Conservation (phyloP, 2,888 invertebrate species). For the Antitype chi region DNA sequence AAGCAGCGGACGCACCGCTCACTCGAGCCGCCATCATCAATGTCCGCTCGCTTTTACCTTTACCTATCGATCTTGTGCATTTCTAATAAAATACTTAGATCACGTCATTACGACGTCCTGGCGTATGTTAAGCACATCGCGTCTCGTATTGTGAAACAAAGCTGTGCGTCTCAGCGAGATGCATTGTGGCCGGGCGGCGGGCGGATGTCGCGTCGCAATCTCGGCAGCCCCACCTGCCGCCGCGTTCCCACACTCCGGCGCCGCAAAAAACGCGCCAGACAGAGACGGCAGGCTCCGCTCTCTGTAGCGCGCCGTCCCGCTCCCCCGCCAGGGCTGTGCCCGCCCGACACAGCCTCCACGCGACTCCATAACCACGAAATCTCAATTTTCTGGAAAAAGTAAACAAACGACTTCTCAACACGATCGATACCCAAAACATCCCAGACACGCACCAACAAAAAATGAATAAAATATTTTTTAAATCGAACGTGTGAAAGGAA, state of each 20-base stretch:
- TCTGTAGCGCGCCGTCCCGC: conserved; percentile 80
- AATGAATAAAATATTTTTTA: conserved; percentile 37
- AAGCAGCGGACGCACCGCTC: conserved; percentile 68
- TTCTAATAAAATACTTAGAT: conserved; percentile 77
- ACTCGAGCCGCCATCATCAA: conserved; percentile 37
- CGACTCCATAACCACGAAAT: conserved; percentile 81
- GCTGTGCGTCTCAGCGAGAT: conserved; percentile 81
- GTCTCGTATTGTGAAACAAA: conserved; percentile 86
- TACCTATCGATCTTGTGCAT: conserved; percentile 59
- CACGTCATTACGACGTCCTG: conserved; percentile 80
- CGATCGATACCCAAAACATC: conserved; percentile 61
- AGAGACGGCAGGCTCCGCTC: conserved; percentile 76
- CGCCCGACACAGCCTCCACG: conserved; percentile 75
- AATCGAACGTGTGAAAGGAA: conserved; percentile 69
- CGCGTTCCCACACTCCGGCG: conserved; percentile 90
- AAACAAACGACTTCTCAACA: conserved; percentile 74
- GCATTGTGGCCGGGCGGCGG: conserved; percentile 89
- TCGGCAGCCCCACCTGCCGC: conserved; percentile 90
- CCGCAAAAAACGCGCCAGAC: conserved; percentile 89
- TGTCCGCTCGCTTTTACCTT: conserved; percentile 59
- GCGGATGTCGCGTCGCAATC: conserved; percentile 91
- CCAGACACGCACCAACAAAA: conserved; percentile 48
- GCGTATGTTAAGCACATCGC: conserved; percentile 85
- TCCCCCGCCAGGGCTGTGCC: conserved; percentile 84
- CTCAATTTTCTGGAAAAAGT: conserved; percentile 84